These are phyloP conservation scores for Antechinus stuartii DNA, from an alignment of 2,113 vertebrate genomes.

Conservation along the genomic window DNA sequence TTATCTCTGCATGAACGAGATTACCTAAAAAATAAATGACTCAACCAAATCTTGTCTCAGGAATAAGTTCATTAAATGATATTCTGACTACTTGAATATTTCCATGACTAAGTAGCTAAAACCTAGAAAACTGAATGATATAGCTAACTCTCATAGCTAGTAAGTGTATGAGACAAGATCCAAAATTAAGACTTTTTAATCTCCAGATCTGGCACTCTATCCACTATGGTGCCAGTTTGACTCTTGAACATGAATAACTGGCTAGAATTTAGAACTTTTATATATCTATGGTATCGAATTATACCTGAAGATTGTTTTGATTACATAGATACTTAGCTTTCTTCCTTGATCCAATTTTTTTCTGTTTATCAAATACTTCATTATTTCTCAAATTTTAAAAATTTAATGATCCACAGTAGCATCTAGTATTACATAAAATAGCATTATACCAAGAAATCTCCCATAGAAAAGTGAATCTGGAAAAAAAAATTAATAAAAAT, in stretches of 20 bases:
- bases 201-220: neutral
- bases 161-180: neutral
- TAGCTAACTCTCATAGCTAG: neutral
- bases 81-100: neutral
- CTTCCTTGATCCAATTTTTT: neutral
- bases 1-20: neutral
- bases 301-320: neutral
- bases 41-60: neutral
- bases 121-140: neutral
- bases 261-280: neutral
- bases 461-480: neutral
- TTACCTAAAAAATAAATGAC: neutral
- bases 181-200: neutral
- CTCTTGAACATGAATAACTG: neutral
- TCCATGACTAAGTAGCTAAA: neutral
- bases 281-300: neutral
- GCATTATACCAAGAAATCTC: neutral
- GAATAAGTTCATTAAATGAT: neutral
- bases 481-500: too few relatives aligned
- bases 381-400: neutral
- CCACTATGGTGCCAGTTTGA: neutral
- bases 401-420: neutral
- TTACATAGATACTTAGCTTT: neutral
- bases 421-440: neutral
- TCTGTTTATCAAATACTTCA: neutral